Evolutionary conservation across 2,888 invertebrate genomes (phyloP), one percentile per base, ranked within the genome.

Genomic region (Andrena trimmerana): DNA sequence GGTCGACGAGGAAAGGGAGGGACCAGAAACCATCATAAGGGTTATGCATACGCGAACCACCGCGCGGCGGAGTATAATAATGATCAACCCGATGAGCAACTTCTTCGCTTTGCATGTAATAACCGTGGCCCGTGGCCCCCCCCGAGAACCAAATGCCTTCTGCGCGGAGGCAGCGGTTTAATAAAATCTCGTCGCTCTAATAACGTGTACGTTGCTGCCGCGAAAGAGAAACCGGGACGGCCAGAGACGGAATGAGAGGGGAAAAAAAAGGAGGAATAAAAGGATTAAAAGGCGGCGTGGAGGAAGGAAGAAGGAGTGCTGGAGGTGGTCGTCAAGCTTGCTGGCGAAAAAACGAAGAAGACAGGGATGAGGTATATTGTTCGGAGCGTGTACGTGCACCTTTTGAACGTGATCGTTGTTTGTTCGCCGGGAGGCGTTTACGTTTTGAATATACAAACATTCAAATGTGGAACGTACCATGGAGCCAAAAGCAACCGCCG

Each of bases 101-200:
- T 89, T 88, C 89, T 88, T 88, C 88, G 86, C 89, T 88, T 88
- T 89, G 88, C 86, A 85, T 85, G 82, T 78, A 86, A 88, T 86
- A 86, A 88, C 77, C 68, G 69, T 59, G 66, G 74, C 54, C 48
- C 36, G 36, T 36, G 10, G 42, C 36, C 36, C 42, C 42, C 16
- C 0, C 13, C 13, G 60, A 36, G 67, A 68, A 27, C 78, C 65
- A 73, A 62, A 74, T 72, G 79, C 62, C 85, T 80, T 59, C 69
- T 67, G 42, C 50, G 60, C 62, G 66, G 81, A 54, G 59, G 54
- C 48, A 65, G 81, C 60, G 78, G 73, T 87, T 87, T 88, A 88
- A 87, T 87, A 82, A 84, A 87, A 88, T 86, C 82, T 87, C 82
- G 86, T 86, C 82, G 88, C 67, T 65, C 84, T 80, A 86, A 87